These are phyloP conservation scores for Furcifer pardalis DNA, from an alignment of 2,797 vertebrate genomes.

Conservation along the genomic window DNA sequence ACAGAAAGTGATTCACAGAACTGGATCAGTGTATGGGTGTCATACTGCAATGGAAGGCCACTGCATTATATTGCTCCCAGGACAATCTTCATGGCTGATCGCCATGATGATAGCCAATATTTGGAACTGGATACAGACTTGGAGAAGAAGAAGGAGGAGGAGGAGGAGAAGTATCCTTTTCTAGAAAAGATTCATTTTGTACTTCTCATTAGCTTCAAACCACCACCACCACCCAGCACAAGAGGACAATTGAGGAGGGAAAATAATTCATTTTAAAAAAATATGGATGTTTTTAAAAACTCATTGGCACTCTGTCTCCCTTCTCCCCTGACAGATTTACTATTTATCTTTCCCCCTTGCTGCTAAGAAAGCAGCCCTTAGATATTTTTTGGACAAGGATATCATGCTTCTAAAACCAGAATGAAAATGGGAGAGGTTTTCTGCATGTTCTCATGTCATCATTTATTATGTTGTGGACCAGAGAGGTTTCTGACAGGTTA, in stretches of 20 bases:
- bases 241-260: too few species aligned
- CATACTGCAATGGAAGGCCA: too few species aligned
- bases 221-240: too few species aligned
- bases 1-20: too few species aligned
- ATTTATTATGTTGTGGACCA: neutral
- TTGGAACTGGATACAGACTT: too few species aligned
- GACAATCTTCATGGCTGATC: too few species aligned
- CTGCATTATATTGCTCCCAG: too few species aligned
- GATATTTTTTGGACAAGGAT: neutral
- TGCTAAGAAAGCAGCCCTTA: neutral
- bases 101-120: too few species aligned
- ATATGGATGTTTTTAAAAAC: neutral
- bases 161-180: too few species aligned
- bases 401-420: neutral
- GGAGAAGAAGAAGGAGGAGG: too few species aligned
- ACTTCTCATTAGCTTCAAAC: too few species aligned
- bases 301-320: neutral
- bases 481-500: conserved; percentile 2
- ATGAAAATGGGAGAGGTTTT: neutral
- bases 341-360: neutral
- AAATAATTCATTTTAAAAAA: neutral
- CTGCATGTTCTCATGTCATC: neutral
- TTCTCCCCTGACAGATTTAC: neutral
- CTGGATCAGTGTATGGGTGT: too few species aligned
- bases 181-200: neutral